Evolutionary conservation across 2,888 invertebrate genomes (phyloP), one percentile per base, ranked within the genome.

Genomic region (Pristionchus arcanus): DNA sequence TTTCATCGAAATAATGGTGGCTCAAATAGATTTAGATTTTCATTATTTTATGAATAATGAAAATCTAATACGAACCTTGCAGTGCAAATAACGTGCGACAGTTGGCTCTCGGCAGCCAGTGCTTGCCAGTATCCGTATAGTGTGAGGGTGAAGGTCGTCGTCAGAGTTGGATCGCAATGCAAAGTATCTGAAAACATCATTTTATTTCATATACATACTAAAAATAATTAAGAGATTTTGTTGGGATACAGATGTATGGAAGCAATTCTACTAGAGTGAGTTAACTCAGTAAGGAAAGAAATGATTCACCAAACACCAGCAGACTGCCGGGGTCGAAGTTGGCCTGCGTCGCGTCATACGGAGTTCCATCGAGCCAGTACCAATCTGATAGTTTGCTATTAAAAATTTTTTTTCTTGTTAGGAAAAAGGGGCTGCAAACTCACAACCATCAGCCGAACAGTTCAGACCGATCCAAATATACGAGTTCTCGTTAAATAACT

Each of bases 311-410:
- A 68, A 13, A 15, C 19, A 31, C 28, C 4, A 42, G 13, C 21
- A 42, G 28, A 42, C 21, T 31, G 11, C n/a, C 42, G 21, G 81
- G 81, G 2, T 15, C 81, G 9, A 49, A 53, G 19, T 81, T 49
- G 1, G 49, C 49, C 49, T 81, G 81, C 7, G 16, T 0, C 15
- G 15, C 53, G 15, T 81, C 81, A 53, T 81, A 81, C 5, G 81
- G 81, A n/a, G 81, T 81, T 9, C 81, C 81, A 13, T 81, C 81
- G 81, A 81, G 42, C 81, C 81, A 81, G 81, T 81, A 81, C 49
- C 53, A 81, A 49, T 53, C 81, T 81, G 19, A 49, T 49, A 49
- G 71, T 25, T 9, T 68, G n/a, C 7, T 68, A 68, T 68, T 68
- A 7, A 28, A 9, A 7, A 28, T 63, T 25, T 25, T 63, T 63